A percentile compares a stretch with the other conserved stretches of the same genome.
phyloP scores from a whole-genome alignment of 2,113 vertebrate genomes.

The Psilopsiagon aurifrons region DNA sequence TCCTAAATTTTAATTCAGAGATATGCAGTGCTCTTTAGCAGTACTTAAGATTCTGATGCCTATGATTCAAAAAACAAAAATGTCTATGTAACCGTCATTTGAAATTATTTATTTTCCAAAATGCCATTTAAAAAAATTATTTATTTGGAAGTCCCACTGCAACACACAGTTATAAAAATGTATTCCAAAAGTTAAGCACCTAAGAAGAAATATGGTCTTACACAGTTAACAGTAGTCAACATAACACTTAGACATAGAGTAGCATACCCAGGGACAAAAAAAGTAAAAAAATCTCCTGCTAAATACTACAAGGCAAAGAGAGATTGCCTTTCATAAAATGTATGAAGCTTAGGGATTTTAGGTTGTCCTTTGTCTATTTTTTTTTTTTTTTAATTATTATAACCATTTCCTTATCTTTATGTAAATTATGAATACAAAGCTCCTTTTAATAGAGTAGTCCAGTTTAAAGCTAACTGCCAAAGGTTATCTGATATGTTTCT shows the following conservation, averaged over 20 bases:
- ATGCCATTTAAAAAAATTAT: neutral
- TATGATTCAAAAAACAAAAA: fast-evolving
- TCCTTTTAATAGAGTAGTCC: neutral
- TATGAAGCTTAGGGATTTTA: neutral
- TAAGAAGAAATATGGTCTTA: neutral
- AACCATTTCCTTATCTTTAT: neutral
- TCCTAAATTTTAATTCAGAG: neutral
- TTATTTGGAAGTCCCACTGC: neutral
- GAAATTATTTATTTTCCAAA: neutral
- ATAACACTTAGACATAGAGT: neutral
- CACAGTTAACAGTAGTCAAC: neutral
- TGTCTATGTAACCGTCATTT: neutral
- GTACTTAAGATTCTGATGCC: neutral
- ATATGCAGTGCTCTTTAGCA: neutral
- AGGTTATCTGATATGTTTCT: neutral
- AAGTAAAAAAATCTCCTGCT: neutral
- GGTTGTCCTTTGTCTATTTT: neutral
- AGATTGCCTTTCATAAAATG: neutral
- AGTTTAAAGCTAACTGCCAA: neutral
- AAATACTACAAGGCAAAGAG: neutral
- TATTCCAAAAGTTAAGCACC: neutral
- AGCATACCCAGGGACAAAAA: neutral
- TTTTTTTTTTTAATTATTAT: neutral
- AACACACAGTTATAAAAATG: neutral
- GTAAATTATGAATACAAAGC: neutral